A percentile compares a stretch with the other conserved stretches of the same genome.
phyloP scores from a whole-genome alignment of 2,888 invertebrate species.

The Incurvaria masculella region DNA sequence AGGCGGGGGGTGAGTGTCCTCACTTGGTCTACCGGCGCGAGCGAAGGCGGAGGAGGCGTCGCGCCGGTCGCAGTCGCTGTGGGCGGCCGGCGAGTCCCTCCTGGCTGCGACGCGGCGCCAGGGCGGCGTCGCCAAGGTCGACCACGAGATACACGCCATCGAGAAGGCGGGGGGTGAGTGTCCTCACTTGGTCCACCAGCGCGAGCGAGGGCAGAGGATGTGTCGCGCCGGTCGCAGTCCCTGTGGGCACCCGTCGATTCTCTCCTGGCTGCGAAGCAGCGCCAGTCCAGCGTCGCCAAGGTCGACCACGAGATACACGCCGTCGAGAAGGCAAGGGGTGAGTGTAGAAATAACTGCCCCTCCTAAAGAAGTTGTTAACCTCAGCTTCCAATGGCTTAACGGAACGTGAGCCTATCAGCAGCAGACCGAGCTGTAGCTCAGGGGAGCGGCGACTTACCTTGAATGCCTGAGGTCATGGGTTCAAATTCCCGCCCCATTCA shows the following conservation, averaged over 20 bases:
- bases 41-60: constrained; percentile 71
- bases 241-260: constrained; percentile 95
- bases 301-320: constrained; percentile 71
- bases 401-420: no score
- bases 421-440: no score
- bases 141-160: constrained; percentile 72
- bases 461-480: no score
- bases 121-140: constrained; percentile 50
- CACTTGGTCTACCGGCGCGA: no score
- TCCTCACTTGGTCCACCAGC: constrained; percentile 49
- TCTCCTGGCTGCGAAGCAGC: constrained; percentile 72
- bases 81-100: constrained; percentile 91
- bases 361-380: no score
- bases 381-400: no score
- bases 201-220: constrained; percentile 68
- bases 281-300: constrained; percentile 50
- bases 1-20: constrained; percentile 68
- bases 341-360: no score
- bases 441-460: no score
- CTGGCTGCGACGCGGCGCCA: constrained; percentile 71
- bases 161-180: constrained; percentile 67
- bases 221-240: constrained; percentile 77
- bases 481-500: no score
- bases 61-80: constrained; percentile 81
- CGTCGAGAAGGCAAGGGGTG: constrained; percentile 70